phyloP scores from a whole-genome alignment of 2,113 vertebrate species.

The Notechis scutatus region DNA sequence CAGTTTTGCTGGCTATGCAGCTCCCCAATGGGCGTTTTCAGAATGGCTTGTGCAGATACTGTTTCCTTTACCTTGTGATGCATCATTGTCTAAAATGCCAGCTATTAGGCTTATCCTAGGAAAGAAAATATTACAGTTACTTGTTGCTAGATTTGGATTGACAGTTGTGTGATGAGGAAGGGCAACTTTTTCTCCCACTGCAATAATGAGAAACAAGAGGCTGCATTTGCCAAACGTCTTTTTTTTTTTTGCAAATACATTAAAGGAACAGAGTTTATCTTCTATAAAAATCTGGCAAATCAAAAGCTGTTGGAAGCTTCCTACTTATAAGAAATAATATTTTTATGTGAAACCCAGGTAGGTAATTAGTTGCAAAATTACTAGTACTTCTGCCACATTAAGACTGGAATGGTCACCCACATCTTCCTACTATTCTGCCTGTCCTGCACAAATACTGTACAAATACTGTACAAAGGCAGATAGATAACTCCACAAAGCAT shows the following conservation, averaged over 20 bases:
- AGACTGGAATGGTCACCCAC: neutral
- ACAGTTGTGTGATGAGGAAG: neutral
- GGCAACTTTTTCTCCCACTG: neutral
- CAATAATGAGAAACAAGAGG: neutral
- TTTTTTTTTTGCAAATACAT: neutral
- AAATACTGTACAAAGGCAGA: too few relatives aligned
- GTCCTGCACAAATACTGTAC: too few relatives aligned
- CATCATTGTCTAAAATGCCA: neutral
- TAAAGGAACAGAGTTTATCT: neutral
- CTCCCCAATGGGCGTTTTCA: neutral
- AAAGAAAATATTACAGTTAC: neutral
- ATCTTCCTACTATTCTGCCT: too few relatives aligned
- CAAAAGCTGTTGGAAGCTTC: neutral
- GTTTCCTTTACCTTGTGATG: neutral
- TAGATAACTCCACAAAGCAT: too few relatives aligned
- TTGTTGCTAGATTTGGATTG: neutral
- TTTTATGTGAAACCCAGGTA: neutral
- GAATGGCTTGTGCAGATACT: neutral
- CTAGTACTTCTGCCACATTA: neutral
- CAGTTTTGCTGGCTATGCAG: neutral
- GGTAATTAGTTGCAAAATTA: neutral
- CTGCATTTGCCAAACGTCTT: neutral
- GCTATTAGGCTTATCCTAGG: neutral
- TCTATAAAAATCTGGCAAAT: neutral
- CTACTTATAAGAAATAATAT: neutral